phyloP scores from a whole-genome alignment of 1,140 invertebrate species.

The Euglossa dilemma region DNA sequence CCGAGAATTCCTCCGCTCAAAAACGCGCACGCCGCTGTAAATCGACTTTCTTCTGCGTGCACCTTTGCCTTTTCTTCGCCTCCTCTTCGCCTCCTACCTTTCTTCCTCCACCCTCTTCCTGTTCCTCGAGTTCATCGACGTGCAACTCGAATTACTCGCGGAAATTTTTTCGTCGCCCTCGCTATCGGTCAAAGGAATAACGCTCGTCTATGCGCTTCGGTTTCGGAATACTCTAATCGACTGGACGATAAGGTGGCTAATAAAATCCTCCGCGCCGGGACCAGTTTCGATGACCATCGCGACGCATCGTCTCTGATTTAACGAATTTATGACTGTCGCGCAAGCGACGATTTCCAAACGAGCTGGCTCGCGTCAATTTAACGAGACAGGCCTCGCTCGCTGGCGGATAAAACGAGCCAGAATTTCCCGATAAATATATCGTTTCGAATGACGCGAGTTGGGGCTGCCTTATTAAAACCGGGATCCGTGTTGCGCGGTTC shows the following conservation, averaged over 20 bases:
- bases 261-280: too few species aligned
- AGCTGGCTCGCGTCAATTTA: not conserved
- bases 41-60: constrained; percentile 55
- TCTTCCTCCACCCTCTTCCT: not conserved
- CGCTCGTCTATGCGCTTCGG: not conserved
- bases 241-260: too few species aligned
- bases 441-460: not conserved
- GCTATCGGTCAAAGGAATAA: not conserved
- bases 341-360: not conserved
- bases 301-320: not conserved
- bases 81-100: too few species aligned
- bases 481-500: not conserved
- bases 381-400: not conserved
- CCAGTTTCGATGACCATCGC: too few species aligned
- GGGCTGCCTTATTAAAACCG: not conserved
- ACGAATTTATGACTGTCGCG: not conserved
- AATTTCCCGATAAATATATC: not conserved
- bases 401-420: not conserved
- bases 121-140: too few species aligned
- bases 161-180: not conserved
- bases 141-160: not conserved
- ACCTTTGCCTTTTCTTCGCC: constrained; percentile 1
- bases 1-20: constrained; percentile 44
- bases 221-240: too few species aligned
- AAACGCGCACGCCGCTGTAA: constrained; percentile 54